Evolutionary conservation across 2,888 invertebrate genomes (phyloP).

Genomic region (Prenolepis imparis): DNA sequence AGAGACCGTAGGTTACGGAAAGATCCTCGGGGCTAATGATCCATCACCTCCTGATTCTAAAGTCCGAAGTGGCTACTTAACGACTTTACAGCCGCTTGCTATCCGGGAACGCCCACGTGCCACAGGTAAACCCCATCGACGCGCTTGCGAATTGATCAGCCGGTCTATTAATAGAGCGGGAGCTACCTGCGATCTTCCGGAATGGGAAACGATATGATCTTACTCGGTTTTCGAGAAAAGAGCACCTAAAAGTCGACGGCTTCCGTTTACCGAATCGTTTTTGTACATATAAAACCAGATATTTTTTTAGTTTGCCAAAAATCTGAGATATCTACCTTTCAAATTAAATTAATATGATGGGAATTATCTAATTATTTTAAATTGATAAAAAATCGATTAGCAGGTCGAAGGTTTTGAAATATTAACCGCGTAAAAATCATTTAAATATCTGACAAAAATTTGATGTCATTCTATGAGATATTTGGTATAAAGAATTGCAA

Average conservation of each 20-base stretch:
- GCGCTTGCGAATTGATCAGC: slow-evolving; percentile 72
- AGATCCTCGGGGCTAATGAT: slow-evolving; percentile 72
- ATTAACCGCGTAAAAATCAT: slow-evolving; percentile 42
- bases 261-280: neutral
- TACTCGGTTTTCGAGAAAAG: slow-evolving; percentile 19
- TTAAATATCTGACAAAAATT: slow-evolving; percentile 25
- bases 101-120: slow-evolving; percentile 76
- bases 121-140: slow-evolving; percentile 65
- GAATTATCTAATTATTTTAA: neutral
- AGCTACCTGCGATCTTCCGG: slow-evolving; percentile 58
- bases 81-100: slow-evolving; percentile 72
- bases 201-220: slow-evolving; percentile 43
- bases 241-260: neutral
- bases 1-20: slow-evolving; percentile 57
- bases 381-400: neutral
- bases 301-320: neutral
- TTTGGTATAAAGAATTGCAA: neutral
- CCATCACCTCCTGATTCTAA: slow-evolving; percentile 72
- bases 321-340: neutral
- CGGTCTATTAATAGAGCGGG: slow-evolving; percentile 71
- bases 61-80: slow-evolving; percentile 73
- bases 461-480: neutral
- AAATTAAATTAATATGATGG: slow-evolving; percentile 11
- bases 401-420: neutral
- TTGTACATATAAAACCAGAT: neutral